Base-by-base conservation (phyloP, 2,888 invertebrate genomes). In the Troides aeacus region DNA sequence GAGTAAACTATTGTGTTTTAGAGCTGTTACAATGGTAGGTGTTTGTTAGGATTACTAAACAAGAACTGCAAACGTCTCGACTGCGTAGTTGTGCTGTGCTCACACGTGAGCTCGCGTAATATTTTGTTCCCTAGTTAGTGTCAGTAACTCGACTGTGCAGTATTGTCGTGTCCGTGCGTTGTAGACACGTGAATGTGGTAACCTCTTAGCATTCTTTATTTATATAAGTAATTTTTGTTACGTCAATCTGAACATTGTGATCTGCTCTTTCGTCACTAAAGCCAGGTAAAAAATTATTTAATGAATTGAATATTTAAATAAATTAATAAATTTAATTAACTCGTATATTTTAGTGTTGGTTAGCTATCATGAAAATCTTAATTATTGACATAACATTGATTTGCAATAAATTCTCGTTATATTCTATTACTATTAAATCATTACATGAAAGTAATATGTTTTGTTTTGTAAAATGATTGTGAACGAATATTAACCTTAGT, bases 101-200 rank as follows among this genome's bases (percentile, higher is more conserved):
- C 56, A 69, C 42, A 69, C 42, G 62, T 66, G 23, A 62, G 58
- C 46, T 42, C 6, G 23, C 53, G 36, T 50, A 58, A 18, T 61
- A 58, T 61, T 53, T 61, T 30, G 8, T 30, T 60, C 53, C 36
- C 21, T 61, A 53, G 66, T 66, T 53, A 63, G 50, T 46, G 7
- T 65, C 18, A 30, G 30, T 63, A 63, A 60, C 60, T 68, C 60
- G 15, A 24, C 59, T 66, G 70, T 66, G 66, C 39, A 66, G 62
- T 62, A 59, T 50, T 36, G 69, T 58, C 59, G 66, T 56, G 66
- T 36, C 39, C 53, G 62, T 39, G 62, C 66, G 61, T 62, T 66
- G 24, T 4, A 46, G 7, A 30, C 46, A 57, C 42, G 56, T 68
- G 58, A 23, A 58, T 58, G 23, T 58, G 4, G 57, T 58, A 7